A percentile compares a stretch with the other conserved stretches of the same genome.
Evolutionary conservation across 2,113 vertebrate species (phyloP).

Genomic region (Grammomys surdaster): DNA sequence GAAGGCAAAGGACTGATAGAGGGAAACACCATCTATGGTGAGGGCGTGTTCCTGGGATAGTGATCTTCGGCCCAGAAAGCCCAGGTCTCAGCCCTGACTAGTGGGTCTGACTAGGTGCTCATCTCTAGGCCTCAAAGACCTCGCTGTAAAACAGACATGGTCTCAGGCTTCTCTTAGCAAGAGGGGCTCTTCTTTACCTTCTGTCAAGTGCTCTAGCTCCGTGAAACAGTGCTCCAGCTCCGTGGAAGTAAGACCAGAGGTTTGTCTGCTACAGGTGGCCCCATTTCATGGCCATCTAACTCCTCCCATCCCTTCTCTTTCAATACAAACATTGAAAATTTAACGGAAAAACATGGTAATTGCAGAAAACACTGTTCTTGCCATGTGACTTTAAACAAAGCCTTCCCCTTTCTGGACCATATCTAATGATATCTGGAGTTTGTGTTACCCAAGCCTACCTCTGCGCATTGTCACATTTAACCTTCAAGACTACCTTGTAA

Average conservation of each 20-base stretch:
- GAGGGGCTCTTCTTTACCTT: not conserved
- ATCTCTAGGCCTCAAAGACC: not conserved
- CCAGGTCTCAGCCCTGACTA: not conserved
- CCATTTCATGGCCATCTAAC: not conserved
- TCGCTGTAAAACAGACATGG: not conserved
- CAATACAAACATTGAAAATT: slow-evolving; percentile 26
- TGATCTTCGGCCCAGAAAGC: not conserved
- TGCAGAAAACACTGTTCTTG: not conserved
- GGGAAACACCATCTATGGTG: slow-evolving; percentile 94
- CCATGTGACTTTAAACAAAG: not conserved
- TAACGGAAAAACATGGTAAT: not conserved
- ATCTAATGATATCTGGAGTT: not conserved
- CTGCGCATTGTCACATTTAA: not conserved
- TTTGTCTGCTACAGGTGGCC: not conserved
- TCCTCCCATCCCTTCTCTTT: not conserved
- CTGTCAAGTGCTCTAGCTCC: not conserved
- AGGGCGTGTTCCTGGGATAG: not conserved
- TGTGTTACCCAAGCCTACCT: not conserved
- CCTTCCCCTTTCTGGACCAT: not conserved
- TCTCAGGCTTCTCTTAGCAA: not conserved
- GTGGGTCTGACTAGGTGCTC: not conserved
- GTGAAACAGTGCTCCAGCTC: not conserved
- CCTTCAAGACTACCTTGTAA: slow-evolving; percentile 5
- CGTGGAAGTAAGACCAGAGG: not conserved
- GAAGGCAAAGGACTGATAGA: slow-evolving; percentile 93